Conservation (phyloP, 2,113 vertebrate genomes). For the Camarhynchus parvulus region DNA sequence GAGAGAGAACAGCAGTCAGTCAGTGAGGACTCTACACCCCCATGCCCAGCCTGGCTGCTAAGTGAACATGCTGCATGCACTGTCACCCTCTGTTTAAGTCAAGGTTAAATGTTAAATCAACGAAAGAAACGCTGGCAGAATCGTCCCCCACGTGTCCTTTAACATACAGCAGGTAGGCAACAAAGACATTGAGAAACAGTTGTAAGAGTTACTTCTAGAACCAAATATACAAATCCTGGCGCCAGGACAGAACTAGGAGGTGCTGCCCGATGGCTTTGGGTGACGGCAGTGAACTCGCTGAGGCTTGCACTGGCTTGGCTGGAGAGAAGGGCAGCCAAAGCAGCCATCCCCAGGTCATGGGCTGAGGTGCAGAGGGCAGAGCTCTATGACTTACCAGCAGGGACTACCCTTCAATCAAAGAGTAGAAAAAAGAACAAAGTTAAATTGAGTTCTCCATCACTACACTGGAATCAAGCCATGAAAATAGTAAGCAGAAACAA, state of each 20-base stretch:
- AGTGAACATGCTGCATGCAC: slow-evolving; percentile 68
- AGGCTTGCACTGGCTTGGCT: slow-evolving; percentile 98
- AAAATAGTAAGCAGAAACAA: slow-evolving; percentile 89
- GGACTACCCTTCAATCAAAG: slow-evolving; percentile 99
- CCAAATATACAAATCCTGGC: slow-evolving; percentile 99
- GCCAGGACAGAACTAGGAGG: slow-evolving; percentile 97
- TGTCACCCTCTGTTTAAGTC: not conserved
- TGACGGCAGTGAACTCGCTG: slow-evolving; percentile 98
- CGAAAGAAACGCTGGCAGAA: slow-evolving; percentile 33
- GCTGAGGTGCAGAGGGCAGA: slow-evolving; percentile 99
- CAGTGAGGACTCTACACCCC: slow-evolving; percentile 2
- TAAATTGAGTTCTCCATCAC: slow-evolving; percentile 93
- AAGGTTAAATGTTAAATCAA: slow-evolving; percentile 1
- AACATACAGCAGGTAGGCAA: slow-evolving; percentile 70
- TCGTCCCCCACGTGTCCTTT: slow-evolving; percentile 65
- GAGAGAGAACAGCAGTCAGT: slow-evolving; percentile 11
- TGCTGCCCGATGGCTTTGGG: slow-evolving; percentile 96
- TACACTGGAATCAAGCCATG: slow-evolving; percentile 79
- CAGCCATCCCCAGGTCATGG: slow-evolving; percentile 98
- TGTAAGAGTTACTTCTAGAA: slow-evolving; percentile 86
- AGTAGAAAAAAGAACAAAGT: slow-evolving; percentile 99
- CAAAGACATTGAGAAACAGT: slow-evolving; percentile 77
- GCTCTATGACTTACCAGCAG: slow-evolving; percentile 99
- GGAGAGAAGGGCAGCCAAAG: slow-evolving; percentile 98
- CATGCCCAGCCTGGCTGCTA: slow-evolving; percentile 15